Percentiles rank a stretch among this genome's conserved stretches.
These are phyloP conservation scores for Chionomys nivalis DNA, from an alignment of 2,113 vertebrate species.

Conservation along the genomic window DNA sequence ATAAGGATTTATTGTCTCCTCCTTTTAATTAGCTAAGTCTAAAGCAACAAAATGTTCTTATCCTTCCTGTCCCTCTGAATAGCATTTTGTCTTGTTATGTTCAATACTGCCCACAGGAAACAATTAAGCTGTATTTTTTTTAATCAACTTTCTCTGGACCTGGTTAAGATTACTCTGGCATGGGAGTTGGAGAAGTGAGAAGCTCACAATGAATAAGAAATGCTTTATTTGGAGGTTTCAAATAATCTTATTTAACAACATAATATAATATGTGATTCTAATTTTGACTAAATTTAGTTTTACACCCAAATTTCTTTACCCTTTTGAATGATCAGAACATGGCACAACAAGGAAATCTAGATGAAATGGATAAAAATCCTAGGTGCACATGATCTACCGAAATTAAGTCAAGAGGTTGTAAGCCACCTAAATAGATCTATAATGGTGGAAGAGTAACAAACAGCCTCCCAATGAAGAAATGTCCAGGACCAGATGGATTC, in stretches of 20 bases:
- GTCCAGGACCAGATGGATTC: not conserved
- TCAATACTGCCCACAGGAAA: not conserved
- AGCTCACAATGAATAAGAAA: not conserved
- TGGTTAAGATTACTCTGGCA: not conserved
- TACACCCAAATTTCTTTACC: not conserved
- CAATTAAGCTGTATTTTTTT: not conserved
- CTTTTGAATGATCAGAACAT: not conserved
- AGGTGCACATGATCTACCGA: not conserved
- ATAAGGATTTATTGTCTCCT: slow-evolving; percentile 83
- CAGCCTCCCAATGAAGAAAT: not conserved
- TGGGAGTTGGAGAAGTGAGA: not conserved
- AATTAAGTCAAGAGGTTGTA: not conserved
- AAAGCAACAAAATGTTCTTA: not conserved
- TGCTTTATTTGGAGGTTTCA: not conserved
- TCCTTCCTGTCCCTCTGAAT: not conserved
- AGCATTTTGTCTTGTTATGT: not conserved
- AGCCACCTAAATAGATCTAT: not conserved
- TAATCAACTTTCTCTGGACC: not conserved
- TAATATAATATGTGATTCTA: not conserved
- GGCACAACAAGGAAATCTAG: not conserved
- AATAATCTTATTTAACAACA: not conserved
- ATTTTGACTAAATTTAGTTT: not conserved
- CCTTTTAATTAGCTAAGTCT: not conserved
- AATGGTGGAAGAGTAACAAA: not conserved
- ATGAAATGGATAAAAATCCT: not conserved